These are phyloP conservation scores for Druceiella hillmani DNA, from an alignment of 2,888 invertebrate genomes.

Conservation along the genomic window DNA sequence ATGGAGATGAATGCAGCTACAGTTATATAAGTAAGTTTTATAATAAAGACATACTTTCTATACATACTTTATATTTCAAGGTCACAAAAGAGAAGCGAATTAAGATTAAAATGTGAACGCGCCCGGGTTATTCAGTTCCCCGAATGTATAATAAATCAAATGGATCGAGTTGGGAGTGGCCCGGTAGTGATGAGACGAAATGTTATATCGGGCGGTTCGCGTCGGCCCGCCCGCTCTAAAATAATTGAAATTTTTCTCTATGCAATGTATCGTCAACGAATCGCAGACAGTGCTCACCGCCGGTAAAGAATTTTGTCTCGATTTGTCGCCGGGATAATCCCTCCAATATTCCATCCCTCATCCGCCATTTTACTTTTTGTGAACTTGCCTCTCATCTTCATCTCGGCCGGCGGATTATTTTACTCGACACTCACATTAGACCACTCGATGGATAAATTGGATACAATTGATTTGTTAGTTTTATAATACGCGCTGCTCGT, in stretches of 20 bases:
- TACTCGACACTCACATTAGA: not conserved
- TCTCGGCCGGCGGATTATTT: not conserved
- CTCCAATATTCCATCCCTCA: too few relatives aligned
- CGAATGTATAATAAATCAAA: too few relatives aligned
- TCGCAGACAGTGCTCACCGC: not conserved
- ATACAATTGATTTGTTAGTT: too few relatives aligned
- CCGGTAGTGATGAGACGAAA: too few relatives aligned
- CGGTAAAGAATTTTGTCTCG: constrained; percentile 17
- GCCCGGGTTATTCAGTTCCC: too few relatives aligned
- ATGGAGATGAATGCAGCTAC: constrained; percentile 51
- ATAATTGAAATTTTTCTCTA: constrained; percentile 29
- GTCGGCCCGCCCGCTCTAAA: constrained; percentile 12
- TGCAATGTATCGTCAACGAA: constrained; percentile 29
- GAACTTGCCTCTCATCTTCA: constrained; percentile 12
- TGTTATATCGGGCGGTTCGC: too few relatives aligned
- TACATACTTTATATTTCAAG: too few relatives aligned
- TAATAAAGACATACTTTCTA: not conserved
- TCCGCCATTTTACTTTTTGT: constrained; percentile 3
- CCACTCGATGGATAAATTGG: too few relatives aligned
- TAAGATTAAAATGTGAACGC: too few relatives aligned
- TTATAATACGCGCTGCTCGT: too few relatives aligned
- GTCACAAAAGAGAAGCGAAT: too few relatives aligned
- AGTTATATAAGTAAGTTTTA: constrained; percentile 50
- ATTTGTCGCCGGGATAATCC: constrained; percentile 20
- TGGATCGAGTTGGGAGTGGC: too few relatives aligned